Conservation (phyloP, 2,888 invertebrate species). For the Tenodera sinensis region DNA sequence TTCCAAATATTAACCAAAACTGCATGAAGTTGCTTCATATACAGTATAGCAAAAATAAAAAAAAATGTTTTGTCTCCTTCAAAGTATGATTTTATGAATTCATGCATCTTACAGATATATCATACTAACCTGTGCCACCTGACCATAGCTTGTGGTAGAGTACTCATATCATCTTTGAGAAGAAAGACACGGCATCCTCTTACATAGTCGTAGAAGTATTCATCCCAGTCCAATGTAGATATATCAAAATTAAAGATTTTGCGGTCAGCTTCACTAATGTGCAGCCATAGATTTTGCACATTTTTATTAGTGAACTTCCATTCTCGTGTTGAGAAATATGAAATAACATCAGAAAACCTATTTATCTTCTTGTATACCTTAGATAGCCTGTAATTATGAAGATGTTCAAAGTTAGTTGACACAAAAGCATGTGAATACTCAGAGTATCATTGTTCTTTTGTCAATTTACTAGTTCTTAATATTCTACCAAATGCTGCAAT, state of each 20-base stretch:
- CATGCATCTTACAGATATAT: neutral
- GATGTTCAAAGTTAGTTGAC: neutral
- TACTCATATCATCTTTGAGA: slow-evolving; percentile 73
- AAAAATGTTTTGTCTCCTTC: too few relatives aligned
- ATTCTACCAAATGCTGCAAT: too few relatives aligned
- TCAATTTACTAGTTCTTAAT: too few relatives aligned
- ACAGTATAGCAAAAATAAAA: too few relatives aligned
- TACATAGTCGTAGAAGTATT: slow-evolving; percentile 64
- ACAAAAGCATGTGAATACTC: neutral
- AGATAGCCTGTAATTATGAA: slow-evolving; percentile 58
- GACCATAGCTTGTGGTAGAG: slow-evolving; percentile 63
- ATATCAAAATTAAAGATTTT: slow-evolving; percentile 70
- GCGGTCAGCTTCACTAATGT: slow-evolving; percentile 56
- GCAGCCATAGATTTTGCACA: slow-evolving; percentile 55
- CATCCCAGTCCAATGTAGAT: slow-evolving; percentile 68
- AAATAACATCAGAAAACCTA: slow-evolving; percentile 65
- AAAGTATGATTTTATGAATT: neutral
- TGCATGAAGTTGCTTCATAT: neutral
- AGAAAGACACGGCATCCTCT: slow-evolving; percentile 73
- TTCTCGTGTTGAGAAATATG: slow-evolving; percentile 74
- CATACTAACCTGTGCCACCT: slow-evolving; percentile 52
- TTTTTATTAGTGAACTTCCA: slow-evolving; percentile 70
- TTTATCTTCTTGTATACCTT: slow-evolving; percentile 72
- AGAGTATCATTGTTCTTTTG: too few relatives aligned
- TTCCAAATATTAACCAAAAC: neutral